phyloP scores from a whole-genome alignment of 2,888 invertebrate genomes.

The Oegoconia quadripuncta region DNA sequence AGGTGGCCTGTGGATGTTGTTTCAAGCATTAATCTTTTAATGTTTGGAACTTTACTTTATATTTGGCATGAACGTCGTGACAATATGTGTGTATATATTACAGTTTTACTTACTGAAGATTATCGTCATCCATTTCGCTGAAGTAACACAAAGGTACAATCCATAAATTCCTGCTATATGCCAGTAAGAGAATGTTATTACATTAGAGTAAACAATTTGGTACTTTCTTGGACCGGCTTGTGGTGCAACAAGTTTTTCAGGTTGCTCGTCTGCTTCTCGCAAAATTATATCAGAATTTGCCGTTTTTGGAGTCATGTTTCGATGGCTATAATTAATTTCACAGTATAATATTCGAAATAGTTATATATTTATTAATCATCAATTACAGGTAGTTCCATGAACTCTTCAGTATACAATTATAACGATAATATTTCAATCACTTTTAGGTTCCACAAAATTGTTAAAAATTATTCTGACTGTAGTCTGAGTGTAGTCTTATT shows the following conservation, averaged over 20 bases:
- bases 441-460: too few species aligned
- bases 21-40: too few species aligned
- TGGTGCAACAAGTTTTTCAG: constrained; percentile 15
- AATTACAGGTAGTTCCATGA: background rate
- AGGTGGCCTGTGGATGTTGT: too few species aligned
- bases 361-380: background rate
- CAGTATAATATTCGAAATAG: background rate
- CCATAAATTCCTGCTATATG: constrained; percentile 15
- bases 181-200: constrained; percentile 27
- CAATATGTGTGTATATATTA: too few species aligned
- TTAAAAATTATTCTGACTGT: too few species aligned
- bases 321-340: too few species aligned
- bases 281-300: background rate
- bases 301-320: background rate
- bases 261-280: constrained; percentile 8
- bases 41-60: too few species aligned
- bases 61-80: too few species aligned
- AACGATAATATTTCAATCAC: too few species aligned
- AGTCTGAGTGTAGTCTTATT: too few species aligned
- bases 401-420: too few species aligned
- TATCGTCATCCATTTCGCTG: constrained; percentile 14
- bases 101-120: constrained; percentile 18
- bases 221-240: constrained; percentile 28
- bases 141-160: constrained; percentile 13
- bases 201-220: constrained; percentile 33